Evolutionary conservation across 2,113 vertebrate genomes (phyloP).

Genomic region (Entosphenus tridentatus): DNA sequence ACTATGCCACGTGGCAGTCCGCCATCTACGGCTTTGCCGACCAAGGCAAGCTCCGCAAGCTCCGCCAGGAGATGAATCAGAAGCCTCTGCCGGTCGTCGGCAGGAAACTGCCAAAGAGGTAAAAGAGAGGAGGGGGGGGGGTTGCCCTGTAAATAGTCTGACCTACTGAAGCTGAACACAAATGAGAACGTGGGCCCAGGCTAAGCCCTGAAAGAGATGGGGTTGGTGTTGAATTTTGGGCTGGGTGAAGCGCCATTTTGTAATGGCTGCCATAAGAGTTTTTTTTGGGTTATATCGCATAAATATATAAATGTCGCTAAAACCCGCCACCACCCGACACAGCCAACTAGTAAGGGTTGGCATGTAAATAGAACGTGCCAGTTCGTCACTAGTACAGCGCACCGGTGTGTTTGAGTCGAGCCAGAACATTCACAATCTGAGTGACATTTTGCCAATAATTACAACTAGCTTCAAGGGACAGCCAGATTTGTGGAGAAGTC

Average conservation of each 20-base stretch:
- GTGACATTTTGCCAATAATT: no score
- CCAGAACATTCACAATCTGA: no score
- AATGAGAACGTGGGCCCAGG: background rate
- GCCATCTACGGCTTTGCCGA: conserved; percentile 45
- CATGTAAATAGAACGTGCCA: no score
- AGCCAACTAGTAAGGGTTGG: no score
- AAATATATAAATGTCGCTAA: no score
- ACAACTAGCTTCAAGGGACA: no score
- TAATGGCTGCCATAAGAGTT: background rate
- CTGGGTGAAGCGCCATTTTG: background rate
- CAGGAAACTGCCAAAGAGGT: conserved; percentile 53
- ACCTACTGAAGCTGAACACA: background rate
- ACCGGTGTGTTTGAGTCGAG: no score
- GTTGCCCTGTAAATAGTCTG: background rate
- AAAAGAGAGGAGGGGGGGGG: conserved; percentile 4
- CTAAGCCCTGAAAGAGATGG: no score
- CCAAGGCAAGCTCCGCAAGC: conserved; percentile 24
- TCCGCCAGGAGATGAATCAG: conserved; percentile 37
- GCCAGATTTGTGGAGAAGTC: no score
- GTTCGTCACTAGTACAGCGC: no score
- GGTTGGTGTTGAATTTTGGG: no score
- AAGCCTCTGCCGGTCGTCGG: conserved; percentile 44
- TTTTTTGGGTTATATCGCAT: background rate
- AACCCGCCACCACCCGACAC: no score
- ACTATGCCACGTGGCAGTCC: conserved; percentile 75